Base-by-base conservation (phyloP, 2,888 invertebrate species). In the Heliconius aoede region DNA sequence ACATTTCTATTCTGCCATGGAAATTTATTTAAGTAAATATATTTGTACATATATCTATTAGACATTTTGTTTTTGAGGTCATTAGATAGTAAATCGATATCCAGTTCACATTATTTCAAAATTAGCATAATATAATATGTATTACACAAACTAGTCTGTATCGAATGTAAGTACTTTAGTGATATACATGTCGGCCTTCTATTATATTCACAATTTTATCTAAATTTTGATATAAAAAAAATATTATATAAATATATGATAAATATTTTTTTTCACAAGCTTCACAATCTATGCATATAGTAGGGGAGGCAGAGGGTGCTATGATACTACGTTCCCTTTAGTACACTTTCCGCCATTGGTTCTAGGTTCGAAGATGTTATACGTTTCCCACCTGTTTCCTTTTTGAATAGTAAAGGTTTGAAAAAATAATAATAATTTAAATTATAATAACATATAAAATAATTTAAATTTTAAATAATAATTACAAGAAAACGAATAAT, bases 181-280 rank as follows among this genome's bases (percentile, higher is more conserved):
- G 26, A 73, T 62, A 28, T 46, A 76, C 73, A 73, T 32, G 76
- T 51, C 73, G 73, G 51, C 76, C 76, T 76, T 76, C 76, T n/a
- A 11, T 30, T 32, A 51, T 30, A 30, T 55, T 4, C 8, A 69
- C 32, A 32, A 30, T 55, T 55, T 30, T 30, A n/a, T n/a, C n/a
- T n/a, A n/a, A n/a, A n/a, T n/a, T n/a, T n/a, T n/a, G n/a, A n/a
- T n/a, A n/a, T n/a, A n/a, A n/a, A n/a, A n/a, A n/a, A n/a, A n/a
- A n/a, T n/a, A n/a, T n/a, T n/a, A 13, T 24, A 8, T 46, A 30
- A 55, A 30, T 55, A 30, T 28, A 46, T n/a, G 21, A 24, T 8
- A 26, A 40, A 67, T 36, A 65, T 36, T 51, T 55, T 55, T 55
- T n/a, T 55, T n/a, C n/a, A 58, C 24, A 11, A 15, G 26, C 1